Conservation (phyloP, 2,797 vertebrate species). For the Pseudochirops cupreus region DNA sequence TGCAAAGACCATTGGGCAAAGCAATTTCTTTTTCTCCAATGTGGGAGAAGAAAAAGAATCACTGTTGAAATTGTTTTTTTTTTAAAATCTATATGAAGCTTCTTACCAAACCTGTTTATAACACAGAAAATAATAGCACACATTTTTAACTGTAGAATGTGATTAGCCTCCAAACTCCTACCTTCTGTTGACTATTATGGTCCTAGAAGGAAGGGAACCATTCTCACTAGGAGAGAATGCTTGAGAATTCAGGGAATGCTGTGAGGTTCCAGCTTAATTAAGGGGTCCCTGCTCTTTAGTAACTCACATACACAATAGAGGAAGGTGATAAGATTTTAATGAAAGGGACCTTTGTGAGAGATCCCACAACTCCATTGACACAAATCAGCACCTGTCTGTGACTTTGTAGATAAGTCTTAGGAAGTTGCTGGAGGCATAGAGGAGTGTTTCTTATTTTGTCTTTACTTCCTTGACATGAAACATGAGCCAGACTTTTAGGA, state of each 20-base stretch:
- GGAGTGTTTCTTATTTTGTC: neutral
- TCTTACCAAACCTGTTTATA: neutral
- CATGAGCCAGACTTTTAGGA: neutral
- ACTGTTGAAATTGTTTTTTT: neutral
- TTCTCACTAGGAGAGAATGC: neutral
- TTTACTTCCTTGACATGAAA: neutral
- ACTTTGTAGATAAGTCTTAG: neutral
- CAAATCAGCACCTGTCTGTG: neutral
- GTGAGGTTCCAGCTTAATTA: neutral
- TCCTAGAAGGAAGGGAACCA: neutral
- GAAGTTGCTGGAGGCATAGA: neutral
- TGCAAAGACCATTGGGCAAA: neutral
- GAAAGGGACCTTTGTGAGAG: neutral
- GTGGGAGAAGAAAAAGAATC: neutral
- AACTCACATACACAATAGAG: neutral
- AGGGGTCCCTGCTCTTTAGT: neutral
- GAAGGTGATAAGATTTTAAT: neutral
- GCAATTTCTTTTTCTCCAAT: neutral
- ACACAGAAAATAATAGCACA: neutral
- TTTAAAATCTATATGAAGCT: neutral
- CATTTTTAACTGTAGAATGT: neutral
- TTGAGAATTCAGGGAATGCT: neutral
- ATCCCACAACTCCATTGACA: neutral
- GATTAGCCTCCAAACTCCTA: neutral
- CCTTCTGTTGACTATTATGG: neutral